phyloP scores from a whole-genome alignment of 2,797 vertebrate genomes.

The Hypotaenidia philippensis region DNA sequence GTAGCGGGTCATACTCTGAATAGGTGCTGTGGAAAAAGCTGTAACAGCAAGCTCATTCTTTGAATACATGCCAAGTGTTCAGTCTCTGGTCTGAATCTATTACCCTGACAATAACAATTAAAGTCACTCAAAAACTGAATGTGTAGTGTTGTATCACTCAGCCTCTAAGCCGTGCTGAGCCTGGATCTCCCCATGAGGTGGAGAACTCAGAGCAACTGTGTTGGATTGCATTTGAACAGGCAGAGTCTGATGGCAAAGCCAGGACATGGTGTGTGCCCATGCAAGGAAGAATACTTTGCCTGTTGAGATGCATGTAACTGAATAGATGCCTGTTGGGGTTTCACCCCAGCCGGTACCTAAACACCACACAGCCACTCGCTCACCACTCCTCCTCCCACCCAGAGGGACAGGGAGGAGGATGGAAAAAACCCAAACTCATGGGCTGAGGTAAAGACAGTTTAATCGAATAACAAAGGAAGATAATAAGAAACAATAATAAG shows the following conservation, averaged over 20 bases:
- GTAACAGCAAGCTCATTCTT: background rate
- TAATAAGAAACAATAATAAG: too few species aligned
- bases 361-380: too few species aligned
- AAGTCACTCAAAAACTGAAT: background rate
- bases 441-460: too few species aligned
- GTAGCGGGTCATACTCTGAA: background rate
- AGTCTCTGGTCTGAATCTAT: background rate
- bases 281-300: slow-evolving; percentile 43
- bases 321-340: background rate
- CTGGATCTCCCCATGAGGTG: background rate
- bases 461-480: too few species aligned
- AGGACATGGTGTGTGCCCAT: slow-evolving; percentile 21
- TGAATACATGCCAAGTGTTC: background rate
- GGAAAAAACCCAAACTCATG: too few species aligned
- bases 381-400: too few species aligned
- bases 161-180: background rate
- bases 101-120: background rate
- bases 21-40: background rate
- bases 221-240: background rate
- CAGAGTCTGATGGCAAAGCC: background rate
- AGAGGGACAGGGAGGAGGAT: too few species aligned
- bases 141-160: background rate
- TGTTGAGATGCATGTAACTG: slow-evolving; percentile 31
- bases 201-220: background rate
- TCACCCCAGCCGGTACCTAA: too few species aligned